Base-by-base conservation (phyloP, 2,797 vertebrate genomes). In the Sebastes hopkinsi region DNA sequence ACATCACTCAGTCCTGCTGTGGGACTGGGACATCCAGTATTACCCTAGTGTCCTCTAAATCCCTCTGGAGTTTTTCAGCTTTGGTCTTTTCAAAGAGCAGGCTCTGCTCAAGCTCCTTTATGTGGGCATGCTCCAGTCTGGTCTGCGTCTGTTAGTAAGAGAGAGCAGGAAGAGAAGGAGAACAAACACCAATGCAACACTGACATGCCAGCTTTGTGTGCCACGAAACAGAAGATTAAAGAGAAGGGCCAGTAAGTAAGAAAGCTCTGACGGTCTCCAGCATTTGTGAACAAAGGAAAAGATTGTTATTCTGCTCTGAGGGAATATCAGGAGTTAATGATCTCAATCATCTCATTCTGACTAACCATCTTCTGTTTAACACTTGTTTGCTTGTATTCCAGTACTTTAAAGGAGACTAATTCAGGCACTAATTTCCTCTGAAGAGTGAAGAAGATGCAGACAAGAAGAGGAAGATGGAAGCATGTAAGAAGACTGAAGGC, bases 21-120 rank as follows among this genome's bases (percentile, higher is more conserved):
- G 71, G 82, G 87, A 79, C 86, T 5, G 76, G 72, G 67, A 62
- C 79, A 36, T 85, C 81, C 79, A 81, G 84, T 77, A 90, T 98
- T 99, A 99, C 98, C 98, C 98, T 98, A 98, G 97, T 98, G 97
- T 99, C 98, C 97, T 99, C 98, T 99, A 99, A 98, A 96, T 99
- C 97, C 92, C 98, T 98, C 97, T 99, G 98, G 94, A 99, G 98
- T 97, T 99, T 99, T 95, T 99, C 98, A 98, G 98, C 98, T 98
- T 98, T 99, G 98, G 97, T 98, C 97, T 99, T 99, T 98, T 99
- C 98, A 99, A 98, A 98, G 96, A 98, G 97, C 94, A 99, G 98
- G 97, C 96, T 98, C 96, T 99, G 98, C 96, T 99, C 98, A 95
- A 99, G 98, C 96, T 99, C 98, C 98, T 98, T 98, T 97, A 98